Percentiles rank a stretch among this genome's conserved stretches.
Conservation (phyloP, 2,888 invertebrate species). For the Lycia hirtaria region DNA sequence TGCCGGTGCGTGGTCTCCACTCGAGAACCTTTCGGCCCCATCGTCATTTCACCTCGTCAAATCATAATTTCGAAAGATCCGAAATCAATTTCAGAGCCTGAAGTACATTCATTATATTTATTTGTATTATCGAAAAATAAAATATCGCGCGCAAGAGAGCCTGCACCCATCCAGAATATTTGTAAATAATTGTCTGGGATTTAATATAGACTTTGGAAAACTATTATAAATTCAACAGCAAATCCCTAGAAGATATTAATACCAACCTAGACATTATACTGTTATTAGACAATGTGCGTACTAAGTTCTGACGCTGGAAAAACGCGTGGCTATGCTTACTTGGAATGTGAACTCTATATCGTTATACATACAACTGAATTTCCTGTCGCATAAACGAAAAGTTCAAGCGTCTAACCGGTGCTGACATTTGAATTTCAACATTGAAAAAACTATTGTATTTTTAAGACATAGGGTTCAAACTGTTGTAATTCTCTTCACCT, state of each 20-base stretch:
- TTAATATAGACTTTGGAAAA: no score
- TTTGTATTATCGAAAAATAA: no score
- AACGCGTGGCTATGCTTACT: background rate
- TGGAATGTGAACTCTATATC: background rate
- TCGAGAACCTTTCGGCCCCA: no score
- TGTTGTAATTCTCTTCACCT: background rate
- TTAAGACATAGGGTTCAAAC: background rate
- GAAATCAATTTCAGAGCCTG: no score
- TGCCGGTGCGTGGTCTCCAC: no score
- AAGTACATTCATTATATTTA: no score
- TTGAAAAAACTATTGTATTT: background rate
- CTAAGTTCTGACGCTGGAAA: background rate
- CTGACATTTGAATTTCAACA: background rate
- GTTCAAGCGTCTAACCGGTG: background rate
- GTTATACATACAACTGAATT: background rate
- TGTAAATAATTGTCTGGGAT: no score
- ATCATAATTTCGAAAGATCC: no score
- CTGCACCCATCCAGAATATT: no score
- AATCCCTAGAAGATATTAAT: conserved; percentile 7
- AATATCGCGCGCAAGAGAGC: no score
- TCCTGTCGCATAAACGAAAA: background rate
- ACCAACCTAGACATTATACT: conserved; percentile 17
- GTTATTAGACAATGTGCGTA: conserved; percentile 5
- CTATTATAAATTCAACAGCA: conserved; percentile 17
- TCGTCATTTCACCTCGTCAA: no score